phyloP scores from a whole-genome alignment of 2,797 vertebrate species.

The Rhinatrema bivittatum region DNA sequence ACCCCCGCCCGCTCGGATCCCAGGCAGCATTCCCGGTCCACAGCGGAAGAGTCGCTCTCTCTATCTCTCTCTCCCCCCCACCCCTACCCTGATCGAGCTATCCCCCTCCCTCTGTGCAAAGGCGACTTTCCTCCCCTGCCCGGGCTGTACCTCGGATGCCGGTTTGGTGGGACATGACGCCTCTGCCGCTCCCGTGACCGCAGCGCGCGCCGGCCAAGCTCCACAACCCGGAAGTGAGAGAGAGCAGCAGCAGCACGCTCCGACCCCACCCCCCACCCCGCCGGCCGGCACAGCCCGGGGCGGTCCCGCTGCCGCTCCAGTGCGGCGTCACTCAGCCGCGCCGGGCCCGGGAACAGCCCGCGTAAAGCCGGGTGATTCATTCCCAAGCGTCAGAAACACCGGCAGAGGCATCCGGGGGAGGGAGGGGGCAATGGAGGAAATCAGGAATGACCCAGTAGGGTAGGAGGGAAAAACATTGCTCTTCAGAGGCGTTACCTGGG shows the following conservation, averaged over 20 bases:
- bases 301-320: constrained; percentile 6
- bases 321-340: background rate
- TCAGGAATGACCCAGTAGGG: too few species aligned
- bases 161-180: constrained; percentile 90
- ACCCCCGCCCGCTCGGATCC: too few species aligned
- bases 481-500: too few species aligned
- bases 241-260: too few species aligned
- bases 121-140: too few species aligned
- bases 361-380: background rate
- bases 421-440: background rate
- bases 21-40: too few species aligned
- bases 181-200: background rate
- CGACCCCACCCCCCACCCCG: background rate
- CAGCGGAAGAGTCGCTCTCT: too few species aligned
- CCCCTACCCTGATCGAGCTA: background rate
- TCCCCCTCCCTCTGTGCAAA: too few species aligned
- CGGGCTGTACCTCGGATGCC: constrained; percentile 82
- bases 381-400: background rate
- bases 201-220: background rate
- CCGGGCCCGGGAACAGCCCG: background rate
- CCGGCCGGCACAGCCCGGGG: background rate
- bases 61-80: background rate
- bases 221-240: background rate
- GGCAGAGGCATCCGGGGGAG: constrained; percentile 1
- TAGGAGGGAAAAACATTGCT: too few species aligned